Evolutionary conservation across 1,140 invertebrate species (phyloP).

Genomic region (Solen grandis): DNA sequence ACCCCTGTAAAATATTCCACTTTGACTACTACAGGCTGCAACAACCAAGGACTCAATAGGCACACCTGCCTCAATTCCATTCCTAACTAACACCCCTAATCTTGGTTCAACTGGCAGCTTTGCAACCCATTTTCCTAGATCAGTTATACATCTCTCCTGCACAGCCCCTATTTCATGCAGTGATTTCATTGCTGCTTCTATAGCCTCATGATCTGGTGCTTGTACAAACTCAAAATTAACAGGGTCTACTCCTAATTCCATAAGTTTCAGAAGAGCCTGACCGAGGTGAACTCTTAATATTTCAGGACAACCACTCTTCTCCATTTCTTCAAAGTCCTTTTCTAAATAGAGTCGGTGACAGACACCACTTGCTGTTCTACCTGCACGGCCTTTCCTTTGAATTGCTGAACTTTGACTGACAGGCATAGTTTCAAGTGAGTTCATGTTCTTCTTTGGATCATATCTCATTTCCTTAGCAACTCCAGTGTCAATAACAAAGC

Average conservation of each 20-base stretch:
- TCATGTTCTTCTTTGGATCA: slow-evolving; percentile 73
- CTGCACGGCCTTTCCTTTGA: slow-evolving; percentile 78
- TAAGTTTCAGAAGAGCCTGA: slow-evolving; percentile 72
- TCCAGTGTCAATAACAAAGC: slow-evolving; percentile 79
- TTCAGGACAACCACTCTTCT: slow-evolving; percentile 67
- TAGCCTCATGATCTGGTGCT: slow-evolving; percentile 63
- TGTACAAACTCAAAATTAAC: slow-evolving; percentile 75
- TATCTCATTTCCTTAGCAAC: slow-evolving; percentile 74
- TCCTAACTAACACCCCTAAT: slow-evolving; percentile 63
- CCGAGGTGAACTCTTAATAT: slow-evolving; percentile 73
- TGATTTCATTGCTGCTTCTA: slow-evolving; percentile 63
- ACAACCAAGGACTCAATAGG: slow-evolving; percentile 83
- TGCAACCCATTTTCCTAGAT: slow-evolving; percentile 73
- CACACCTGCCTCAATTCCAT: slow-evolving; percentile 77
- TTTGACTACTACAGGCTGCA: slow-evolving; percentile 62
- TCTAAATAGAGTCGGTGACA: slow-evolving; percentile 77
- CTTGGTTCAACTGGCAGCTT: slow-evolving; percentile 73
- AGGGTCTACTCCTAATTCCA: slow-evolving; percentile 69
- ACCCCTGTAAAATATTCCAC: slow-evolving; percentile 67
- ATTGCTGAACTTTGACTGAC: slow-evolving; percentile 75
- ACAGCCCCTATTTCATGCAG: slow-evolving; percentile 70
- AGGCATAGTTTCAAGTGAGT: slow-evolving; percentile 58
- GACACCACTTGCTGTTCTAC: slow-evolving; percentile 70
- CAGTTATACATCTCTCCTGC: slow-evolving; percentile 69
- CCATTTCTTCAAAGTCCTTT: slow-evolving; percentile 66